Evolutionary conservation across 2,797 vertebrate genomes (phyloP).

Genomic region (Coregonus suidteri): DNA sequence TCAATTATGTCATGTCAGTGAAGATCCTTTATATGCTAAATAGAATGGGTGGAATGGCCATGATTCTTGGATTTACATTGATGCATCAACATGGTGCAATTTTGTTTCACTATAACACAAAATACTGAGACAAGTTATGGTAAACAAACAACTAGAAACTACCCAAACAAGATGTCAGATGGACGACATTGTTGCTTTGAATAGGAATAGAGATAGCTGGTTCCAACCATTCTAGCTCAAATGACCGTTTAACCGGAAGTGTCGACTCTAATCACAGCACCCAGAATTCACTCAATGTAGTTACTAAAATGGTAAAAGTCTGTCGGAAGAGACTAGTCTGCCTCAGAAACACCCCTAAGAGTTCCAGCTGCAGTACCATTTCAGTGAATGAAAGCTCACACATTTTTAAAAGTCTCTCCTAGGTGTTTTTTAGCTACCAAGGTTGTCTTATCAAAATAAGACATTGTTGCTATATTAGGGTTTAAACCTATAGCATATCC

Average conservation of each 20-base stretch:
- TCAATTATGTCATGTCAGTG: background rate
- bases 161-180: background rate
- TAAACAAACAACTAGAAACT: background rate
- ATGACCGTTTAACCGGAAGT: slow-evolving; percentile 39
- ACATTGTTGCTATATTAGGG: slow-evolving; percentile 36
- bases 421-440: slow-evolving; percentile 47
- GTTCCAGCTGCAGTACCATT: slow-evolving; percentile 50
- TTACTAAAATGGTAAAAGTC: background rate
- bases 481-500: slow-evolving; percentile 63
- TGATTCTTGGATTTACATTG: background rate
- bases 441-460: background rate
- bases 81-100: background rate
- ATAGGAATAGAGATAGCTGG: background rate
- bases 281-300: background rate
- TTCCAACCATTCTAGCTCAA: slow-evolving; percentile 37
- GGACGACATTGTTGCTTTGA: background rate
- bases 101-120: background rate
- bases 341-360: background rate
- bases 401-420: slow-evolving; percentile 47
- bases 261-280: slow-evolving; percentile 45
- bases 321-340: background rate
- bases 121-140: background rate
- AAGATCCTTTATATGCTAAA: no score
- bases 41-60: background rate
- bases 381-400: slow-evolving; percentile 72